Evolutionary conservation across 2,888 invertebrate genomes (phyloP), one percentile per base, ranked within the genome.

Genomic region (Drosophila diplacantha): DNA sequence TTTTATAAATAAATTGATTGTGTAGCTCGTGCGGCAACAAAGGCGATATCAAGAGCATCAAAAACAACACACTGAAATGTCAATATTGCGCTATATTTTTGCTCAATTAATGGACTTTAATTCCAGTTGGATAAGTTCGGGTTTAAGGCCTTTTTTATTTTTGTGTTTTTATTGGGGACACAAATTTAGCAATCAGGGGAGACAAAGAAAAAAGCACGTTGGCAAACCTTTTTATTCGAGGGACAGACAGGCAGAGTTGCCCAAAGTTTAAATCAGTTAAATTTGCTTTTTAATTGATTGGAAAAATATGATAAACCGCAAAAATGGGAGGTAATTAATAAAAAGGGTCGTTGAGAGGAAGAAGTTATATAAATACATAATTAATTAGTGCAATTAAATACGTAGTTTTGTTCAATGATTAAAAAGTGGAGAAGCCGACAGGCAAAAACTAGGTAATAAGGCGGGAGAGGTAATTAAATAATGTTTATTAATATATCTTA

Each of bases 1-100:
- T 39, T 59, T 60, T 82, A 73, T 62, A 81, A 81, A 83, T 83
- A 78, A 75, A 78, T 81, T 63, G 68, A 70, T 74, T 75, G 62
- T 66, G 66, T 41, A 55, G 80, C 71, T 67, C 76, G 64, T 81
- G 79, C 54, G 60, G 14, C 52, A 31, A 39, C 52, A 50, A 29
- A 51, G 49, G 26, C 35, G 49, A 35, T 46, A 46, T 46, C 44
- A 46, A 53, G 52, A 47, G 41, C 34, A 52, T 32, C 31, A 39
- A 20, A 56, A 70, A 44, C 16, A 68, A 46, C 46, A 32, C 52
- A 43, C 16, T 22, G 22, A 32, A 46, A 46, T 46, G 31, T 44
- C 44, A 46, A 38, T 56, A 47, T 47, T 67, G 38, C 69, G 69
- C 39, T 60, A 54, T 60, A 68, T 63, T 54, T 56, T 70, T 59